Evolutionary conservation across 2,113 vertebrate species (phyloP).

Genomic region (Misgurnus anguillicaudatus): DNA sequence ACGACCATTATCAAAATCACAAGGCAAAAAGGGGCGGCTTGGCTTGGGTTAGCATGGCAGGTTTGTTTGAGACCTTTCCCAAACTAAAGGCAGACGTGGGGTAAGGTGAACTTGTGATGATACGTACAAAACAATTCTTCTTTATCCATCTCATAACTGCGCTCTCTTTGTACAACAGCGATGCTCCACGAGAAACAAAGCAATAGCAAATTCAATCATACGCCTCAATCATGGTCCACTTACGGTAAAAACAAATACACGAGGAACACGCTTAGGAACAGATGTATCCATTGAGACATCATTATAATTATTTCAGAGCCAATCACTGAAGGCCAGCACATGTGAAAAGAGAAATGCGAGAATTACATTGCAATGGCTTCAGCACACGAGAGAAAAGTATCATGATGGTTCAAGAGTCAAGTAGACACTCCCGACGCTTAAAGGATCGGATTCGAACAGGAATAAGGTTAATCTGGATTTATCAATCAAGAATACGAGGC

Average conservation of each 20-base stretch:
- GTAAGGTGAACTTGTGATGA: background rate
- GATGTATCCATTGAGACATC: background rate
- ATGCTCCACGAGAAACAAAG: conserved; percentile 1
- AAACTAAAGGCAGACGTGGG: conserved; percentile 23
- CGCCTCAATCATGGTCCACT: background rate
- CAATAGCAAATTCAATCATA: background rate
- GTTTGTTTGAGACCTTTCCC: conserved; percentile 21
- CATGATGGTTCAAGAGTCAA: background rate
- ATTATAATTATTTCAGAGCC: background rate
- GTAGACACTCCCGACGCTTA: background rate
- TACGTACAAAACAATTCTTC: conserved; percentile 9
- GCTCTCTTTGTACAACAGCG: background rate
- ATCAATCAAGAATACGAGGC: background rate
- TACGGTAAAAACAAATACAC: background rate
- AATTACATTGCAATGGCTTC: conserved; percentile 16
- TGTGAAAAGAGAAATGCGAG: background rate
- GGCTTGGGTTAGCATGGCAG: conserved; percentile 25
- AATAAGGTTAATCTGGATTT: conserved; percentile 7
- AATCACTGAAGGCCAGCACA: conserved; percentile 26
- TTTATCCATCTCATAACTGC: background rate
- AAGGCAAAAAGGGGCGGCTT: conserved; percentile 32
- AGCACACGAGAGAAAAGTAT: background rate
- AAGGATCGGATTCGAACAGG: background rate
- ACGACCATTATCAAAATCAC: conserved; percentile 24
- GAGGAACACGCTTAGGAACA: background rate